Percentiles rank a stretch among this genome's conserved stretches.
Evolutionary conservation across 2,888 invertebrate species (phyloP).

Genomic region (Drosophila austrosaltans): DNA sequence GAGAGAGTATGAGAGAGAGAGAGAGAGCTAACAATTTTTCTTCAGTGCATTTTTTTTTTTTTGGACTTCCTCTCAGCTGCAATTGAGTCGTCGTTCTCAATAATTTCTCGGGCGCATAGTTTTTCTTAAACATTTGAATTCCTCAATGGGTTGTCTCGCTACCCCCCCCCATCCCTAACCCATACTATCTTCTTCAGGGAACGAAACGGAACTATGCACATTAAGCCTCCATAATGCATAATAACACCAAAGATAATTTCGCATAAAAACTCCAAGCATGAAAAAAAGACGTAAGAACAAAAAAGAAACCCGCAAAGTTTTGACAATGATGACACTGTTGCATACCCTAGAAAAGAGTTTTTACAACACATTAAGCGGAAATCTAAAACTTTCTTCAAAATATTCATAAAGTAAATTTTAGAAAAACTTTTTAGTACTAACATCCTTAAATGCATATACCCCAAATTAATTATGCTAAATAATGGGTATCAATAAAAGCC

Average conservation of each 20-base stretch:
- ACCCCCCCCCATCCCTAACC: conserved; percentile 14
- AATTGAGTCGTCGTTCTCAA: conserved; percentile 62
- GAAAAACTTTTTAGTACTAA: background rate
- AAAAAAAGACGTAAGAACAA: conserved; percentile 19
- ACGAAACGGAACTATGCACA: conserved; percentile 69
- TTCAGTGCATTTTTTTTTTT: conserved; percentile 9
- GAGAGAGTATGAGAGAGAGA: background rate
- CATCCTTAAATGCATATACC: background rate
- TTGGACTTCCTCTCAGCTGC: conserved; percentile 19
- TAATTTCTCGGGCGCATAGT: conserved; percentile 25
- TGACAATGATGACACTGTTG: background rate
- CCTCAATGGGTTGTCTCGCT: conserved; percentile 29
- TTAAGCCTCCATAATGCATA: conserved; percentile 72
- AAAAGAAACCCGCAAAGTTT: conserved; percentile 13
- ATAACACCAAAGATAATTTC: conserved; percentile 71
- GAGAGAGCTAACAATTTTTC: background rate
- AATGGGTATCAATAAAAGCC: conserved; percentile 12
- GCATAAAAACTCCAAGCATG: conserved; percentile 45
- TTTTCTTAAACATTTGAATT: conserved; percentile 42
- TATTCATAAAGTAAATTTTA: background rate
- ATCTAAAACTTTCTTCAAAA: too few species aligned
- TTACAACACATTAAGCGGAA: background rate
- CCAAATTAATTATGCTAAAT: background rate
- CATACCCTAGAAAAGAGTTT: background rate
- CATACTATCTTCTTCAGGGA: conserved; percentile 11